phyloP scores from a whole-genome alignment of 2,797 vertebrate genomes.

The Pelobates cultripes region DNA sequence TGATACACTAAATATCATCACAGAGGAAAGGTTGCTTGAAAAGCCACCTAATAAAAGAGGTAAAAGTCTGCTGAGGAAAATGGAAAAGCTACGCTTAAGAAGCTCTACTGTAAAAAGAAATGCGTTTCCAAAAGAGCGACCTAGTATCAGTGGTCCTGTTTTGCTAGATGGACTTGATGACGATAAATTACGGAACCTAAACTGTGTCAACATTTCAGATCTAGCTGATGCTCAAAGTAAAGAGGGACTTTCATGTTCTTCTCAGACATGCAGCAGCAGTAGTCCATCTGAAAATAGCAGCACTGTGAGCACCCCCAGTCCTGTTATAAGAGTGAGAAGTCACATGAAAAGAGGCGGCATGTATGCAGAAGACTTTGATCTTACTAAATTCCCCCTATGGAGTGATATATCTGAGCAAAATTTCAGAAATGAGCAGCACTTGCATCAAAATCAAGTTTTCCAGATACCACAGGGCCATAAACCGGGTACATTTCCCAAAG shows the following conservation, averaged over 20 bases:
- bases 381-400: conserved; percentile 53
- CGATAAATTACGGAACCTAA: conserved; percentile 72
- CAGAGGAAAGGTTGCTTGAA: conserved; percentile 69
- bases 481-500: conserved; percentile 85
- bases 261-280: conserved; percentile 68
- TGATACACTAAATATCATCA: conserved; percentile 63
- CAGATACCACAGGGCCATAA: conserved; percentile 83
- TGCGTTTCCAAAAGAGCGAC: conserved; percentile 59
- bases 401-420: conserved; percentile 71
- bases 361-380: conserved; percentile 58
- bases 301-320: conserved; percentile 77
- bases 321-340: conserved; percentile 70
- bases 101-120: conserved; percentile 62
- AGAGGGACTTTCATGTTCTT: conserved; percentile 64
- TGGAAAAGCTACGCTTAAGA: conserved; percentile 81
- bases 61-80: conserved; percentile 79
- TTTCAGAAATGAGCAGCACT: conserved; percentile 72
- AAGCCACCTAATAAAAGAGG: conserved; percentile 73
- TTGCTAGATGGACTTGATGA: conserved; percentile 73
- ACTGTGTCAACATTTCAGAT: conserved; percentile 69
- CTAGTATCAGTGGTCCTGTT: conserved; percentile 72
- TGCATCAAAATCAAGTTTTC: conserved; percentile 73
- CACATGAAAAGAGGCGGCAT: conserved; percentile 68
- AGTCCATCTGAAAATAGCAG: conserved; percentile 79
- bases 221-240: conserved; percentile 58